A percentile compares a stretch with the other conserved stretches of the same genome.
Conservation (phyloP, 2,888 invertebrate species). For the Netelia fuscicornis region DNA sequence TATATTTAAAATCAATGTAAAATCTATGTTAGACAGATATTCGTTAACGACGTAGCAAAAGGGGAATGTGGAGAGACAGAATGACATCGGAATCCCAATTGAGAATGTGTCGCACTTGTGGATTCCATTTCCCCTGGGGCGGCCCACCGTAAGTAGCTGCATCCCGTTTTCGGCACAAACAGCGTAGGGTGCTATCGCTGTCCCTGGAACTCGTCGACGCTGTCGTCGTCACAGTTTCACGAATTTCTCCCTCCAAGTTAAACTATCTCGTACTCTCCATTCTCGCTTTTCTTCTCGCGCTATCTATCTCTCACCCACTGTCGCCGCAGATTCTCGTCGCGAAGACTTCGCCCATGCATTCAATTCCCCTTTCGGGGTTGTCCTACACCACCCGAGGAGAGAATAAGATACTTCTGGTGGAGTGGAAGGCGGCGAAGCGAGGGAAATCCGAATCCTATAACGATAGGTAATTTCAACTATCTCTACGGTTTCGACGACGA, state of each 20-base stretch:
- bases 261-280: constrained; percentile 31
- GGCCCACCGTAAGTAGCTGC: constrained; percentile 14
- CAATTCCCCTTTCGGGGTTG: constrained; percentile 32
- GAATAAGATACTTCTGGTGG: constrained; percentile 1
- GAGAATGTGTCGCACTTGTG: constrained; percentile 33
- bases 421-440: constrained; percentile 8
- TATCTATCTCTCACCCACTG: constrained; percentile 6
- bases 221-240: constrained; percentile 25
- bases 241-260: constrained; percentile 35
- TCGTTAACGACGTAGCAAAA: constrained; percentile 7
- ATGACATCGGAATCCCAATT: constrained; percentile 9
- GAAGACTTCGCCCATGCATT: constrained; percentile 34
- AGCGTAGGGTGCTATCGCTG: not conserved
- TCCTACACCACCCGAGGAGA: constrained; percentile 1
- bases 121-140: constrained; percentile 18
- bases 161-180: constrained; percentile 41
- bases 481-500: constrained; percentile 25
- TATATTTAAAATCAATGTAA: too few species aligned
- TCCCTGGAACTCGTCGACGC: not conserved
- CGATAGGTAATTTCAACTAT: constrained; percentile 62
- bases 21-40: not conserved
- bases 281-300: too few species aligned
- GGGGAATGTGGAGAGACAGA: not conserved
- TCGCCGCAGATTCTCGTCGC: constrained; percentile 20
- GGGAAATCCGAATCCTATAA: constrained; percentile 56